Evolutionary conservation across 2,797 vertebrate species (phyloP), one percentile per base, ranked within the genome.

Genomic region (Podarcis siculus): DNA sequence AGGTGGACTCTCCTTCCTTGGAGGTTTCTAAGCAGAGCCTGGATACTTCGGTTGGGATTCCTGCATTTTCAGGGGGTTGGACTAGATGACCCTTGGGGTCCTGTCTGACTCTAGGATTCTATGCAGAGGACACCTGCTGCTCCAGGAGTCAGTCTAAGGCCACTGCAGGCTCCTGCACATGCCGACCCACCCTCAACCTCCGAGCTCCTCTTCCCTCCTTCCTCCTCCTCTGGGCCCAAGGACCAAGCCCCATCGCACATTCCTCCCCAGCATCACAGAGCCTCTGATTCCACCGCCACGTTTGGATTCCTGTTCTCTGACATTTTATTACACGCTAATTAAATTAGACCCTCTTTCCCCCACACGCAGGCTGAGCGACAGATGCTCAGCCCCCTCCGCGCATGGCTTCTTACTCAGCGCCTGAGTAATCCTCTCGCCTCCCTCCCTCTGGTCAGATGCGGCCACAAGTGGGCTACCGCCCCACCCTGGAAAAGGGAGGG

Each of bases 371-470:
- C 19, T 49, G 92, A 94, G 89, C 75, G 86, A 85, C 88, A 87
- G 92, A 82, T 86, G 91, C 90, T 92, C 79, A 80, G 86, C 91
- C 90, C 85, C 87, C 87, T 66, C 85, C 79, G 21, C 64, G 66
- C 90, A 69, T 35, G n/a, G n/a, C 49, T 27, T 66, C 89, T 94
- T 92, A 92, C 88, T 89, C 89, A 92, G 90, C 35, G n/a, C 86
- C 80, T 94, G 93, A 93, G 89, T 91, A 92, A 94, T 87, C 67
- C 69, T 79, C 87, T 79, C 87, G 83, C 89, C 89, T 84, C 85
- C 85, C 58, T 32, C 23, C 19, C 3, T 81, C 87, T 87, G 89
- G 89, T 83, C 93, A 88, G 86, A 86, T 79, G 71, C 80, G 88
- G 90, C 86, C 89, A 49, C 58, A 37, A 25, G 64, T 94, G 90